Conservation (phyloP, 2,797 vertebrate species). For the Eidolon dupreanum region DNA sequence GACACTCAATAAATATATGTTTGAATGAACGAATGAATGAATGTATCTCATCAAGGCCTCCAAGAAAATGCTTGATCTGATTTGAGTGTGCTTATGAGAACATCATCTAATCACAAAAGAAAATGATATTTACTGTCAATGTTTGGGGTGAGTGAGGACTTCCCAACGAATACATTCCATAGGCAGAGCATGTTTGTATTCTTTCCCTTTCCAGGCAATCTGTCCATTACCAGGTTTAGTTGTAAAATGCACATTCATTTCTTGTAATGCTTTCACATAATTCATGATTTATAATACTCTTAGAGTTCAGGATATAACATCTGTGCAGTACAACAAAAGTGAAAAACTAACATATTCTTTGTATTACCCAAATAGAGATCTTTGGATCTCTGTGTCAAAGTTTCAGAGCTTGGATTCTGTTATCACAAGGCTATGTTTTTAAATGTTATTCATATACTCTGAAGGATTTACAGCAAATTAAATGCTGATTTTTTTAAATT, state of each 20-base stretch:
- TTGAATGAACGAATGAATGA: not conserved
- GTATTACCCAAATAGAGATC: not conserved
- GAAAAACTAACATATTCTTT: not conserved
- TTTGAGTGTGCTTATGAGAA: not conserved
- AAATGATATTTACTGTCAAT: not conserved
- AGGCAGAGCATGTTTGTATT: not conserved
- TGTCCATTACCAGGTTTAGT: not conserved
- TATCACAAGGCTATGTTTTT: not conserved
- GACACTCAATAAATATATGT: not conserved
- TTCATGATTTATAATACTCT: not conserved
- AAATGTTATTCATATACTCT: not conserved
- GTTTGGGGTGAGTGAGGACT: not conserved
- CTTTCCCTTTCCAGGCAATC: not conserved
- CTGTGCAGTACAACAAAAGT: not conserved
- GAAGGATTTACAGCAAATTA: not conserved
- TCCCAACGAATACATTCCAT: not conserved
- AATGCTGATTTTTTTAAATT: not conserved
- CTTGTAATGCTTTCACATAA: not conserved
- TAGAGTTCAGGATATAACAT: not conserved
- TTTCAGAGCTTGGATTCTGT: not conserved
- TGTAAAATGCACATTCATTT: not conserved
- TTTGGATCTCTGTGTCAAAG: not conserved
- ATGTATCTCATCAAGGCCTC: not conserved
- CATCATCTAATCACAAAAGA: not conserved
- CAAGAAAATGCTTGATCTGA: constrained; percentile 2